Conservation (phyloP, 2,797 vertebrate species). For the Ispidina picta region DNA sequence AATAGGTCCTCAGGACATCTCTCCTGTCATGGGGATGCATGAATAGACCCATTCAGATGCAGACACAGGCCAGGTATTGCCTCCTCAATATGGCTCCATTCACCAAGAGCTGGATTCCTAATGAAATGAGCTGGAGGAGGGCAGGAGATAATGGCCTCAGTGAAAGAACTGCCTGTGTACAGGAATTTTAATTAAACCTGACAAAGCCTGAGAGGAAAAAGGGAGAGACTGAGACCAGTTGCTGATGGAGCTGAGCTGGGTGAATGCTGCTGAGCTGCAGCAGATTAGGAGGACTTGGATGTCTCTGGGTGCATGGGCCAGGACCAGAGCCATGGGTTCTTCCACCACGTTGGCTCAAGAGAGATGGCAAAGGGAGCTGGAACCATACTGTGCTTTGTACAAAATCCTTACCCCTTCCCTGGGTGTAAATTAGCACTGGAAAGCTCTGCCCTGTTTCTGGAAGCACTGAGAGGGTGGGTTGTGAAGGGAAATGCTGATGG, state of each 20-base stretch:
- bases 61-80: not conserved
- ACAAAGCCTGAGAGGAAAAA: not conserved
- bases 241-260: not conserved
- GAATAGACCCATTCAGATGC: not conserved
- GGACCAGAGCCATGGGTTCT: not conserved
- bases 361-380: not conserved
- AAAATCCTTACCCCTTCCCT: not conserved
- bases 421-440: not conserved
- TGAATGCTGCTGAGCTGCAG: not conserved
- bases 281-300: not conserved
- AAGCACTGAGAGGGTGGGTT: not conserved
- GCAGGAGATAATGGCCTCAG: not conserved
- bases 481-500: not conserved
- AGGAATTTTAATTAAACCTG: slow-evolving; percentile 50
- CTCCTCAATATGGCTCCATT: not conserved
- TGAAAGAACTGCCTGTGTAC: not conserved
- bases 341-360: not conserved
- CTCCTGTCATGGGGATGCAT: not conserved
- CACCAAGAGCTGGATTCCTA: not conserved
- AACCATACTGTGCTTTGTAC: not conserved
- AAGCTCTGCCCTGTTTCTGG: not conserved
- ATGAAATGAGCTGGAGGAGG: not conserved
- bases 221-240: not conserved
- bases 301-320: not conserved
- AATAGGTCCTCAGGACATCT: not conserved